Evolutionary conservation across 2,113 vertebrate genomes (phyloP).

Genomic region (Coturnix japonica): DNA sequence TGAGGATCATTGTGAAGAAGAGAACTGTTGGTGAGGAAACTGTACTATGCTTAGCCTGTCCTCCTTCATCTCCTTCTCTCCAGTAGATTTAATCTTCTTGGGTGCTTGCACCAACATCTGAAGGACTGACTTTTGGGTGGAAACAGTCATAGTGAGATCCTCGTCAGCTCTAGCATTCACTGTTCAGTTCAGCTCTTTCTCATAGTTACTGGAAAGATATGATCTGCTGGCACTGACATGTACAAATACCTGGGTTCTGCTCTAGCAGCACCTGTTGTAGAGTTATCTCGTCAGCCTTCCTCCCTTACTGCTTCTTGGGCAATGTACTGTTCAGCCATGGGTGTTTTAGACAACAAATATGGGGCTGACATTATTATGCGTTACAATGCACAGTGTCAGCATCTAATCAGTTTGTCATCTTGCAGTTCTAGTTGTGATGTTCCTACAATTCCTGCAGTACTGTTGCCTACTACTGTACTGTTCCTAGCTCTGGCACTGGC

Average conservation of each 20-base stretch:
- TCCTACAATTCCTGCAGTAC: background rate
- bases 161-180: background rate
- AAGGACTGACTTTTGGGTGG: background rate
- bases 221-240: background rate
- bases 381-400: fast-evolving
- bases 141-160: background rate
- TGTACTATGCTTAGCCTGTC: background rate
- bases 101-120: fast-evolving
- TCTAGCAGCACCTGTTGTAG: background rate
- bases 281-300: background rate
- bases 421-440: background rate
- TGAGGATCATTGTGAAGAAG: background rate
- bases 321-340: background rate
- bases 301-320: background rate
- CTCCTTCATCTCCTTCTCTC: background rate
- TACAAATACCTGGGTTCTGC: background rate
- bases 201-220: background rate
- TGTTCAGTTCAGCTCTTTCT: background rate
- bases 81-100: background rate
- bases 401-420: background rate
- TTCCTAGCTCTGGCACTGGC: background rate
- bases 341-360: fast-evolving
- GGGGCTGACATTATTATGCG: background rate
- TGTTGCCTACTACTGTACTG: background rate
- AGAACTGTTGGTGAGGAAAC: fast-evolving